Base-by-base conservation (phyloP, 2,113 vertebrate species). In the Pachypanchax playfairii region DNA sequence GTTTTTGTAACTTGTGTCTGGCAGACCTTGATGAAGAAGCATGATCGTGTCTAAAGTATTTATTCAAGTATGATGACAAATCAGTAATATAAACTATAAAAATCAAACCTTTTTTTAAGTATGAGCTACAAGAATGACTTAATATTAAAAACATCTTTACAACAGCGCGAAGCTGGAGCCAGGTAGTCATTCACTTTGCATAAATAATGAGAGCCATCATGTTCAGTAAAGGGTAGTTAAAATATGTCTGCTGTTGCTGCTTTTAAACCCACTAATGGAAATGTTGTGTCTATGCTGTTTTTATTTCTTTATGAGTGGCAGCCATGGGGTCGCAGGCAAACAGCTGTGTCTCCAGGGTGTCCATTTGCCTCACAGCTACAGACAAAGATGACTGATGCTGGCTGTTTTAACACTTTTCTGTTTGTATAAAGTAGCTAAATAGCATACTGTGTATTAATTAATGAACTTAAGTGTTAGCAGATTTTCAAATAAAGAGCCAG, bases 171-270 rank as follows among this genome's bases (percentile, higher is more conserved):
- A 36, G 57, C 57, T 18, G 17, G 12, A 47, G 29, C 20, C 57
- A 47, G 57, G 10, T 26, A 47, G 8, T 48, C 11, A 21, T 51
- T 51, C 20, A 22, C 41, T 61, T 25, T 49, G 24, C 46, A 61
- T 9, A 49, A 17, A 38, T 18, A 38, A 25, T 61, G 17, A 18
- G 18, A 46, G 20, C 42, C 4, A 46, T 12, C 15, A 9, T n/a
- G n/a, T 57, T 28, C 43, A 36, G 42, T 18, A 31, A n/a, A 36
- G 36, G 49, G 28, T 18, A 22, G 24, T 35, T 24, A n/a, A 49
- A 31, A 69, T 36, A 52, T 46, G n/a, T 38, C 29, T 59, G 29
- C 55, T 44, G n/a, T 21, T 52, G n/a, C 47, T 43, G n/a, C 36
- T 36, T 6, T 21, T 36, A 43, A 44, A 28, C 38, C 24, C 38